Base-by-base conservation (phyloP, 2,888 invertebrate species). In the Osmoderma eremita region DNA sequence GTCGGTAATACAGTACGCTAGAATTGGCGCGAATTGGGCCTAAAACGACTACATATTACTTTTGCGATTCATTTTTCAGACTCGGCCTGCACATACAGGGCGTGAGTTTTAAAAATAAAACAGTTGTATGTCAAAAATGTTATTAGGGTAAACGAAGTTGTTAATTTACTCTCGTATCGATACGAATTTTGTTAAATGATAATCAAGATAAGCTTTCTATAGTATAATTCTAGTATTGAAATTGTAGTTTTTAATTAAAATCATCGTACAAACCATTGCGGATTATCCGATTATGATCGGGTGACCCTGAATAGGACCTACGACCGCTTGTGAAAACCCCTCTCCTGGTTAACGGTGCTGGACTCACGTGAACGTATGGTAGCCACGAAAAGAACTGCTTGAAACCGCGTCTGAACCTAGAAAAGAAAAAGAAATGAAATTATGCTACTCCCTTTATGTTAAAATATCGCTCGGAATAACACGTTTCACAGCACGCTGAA, bases 351-450 rank as follows among this genome's bases (percentile, higher is more conserved):
- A 93, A 80, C 0, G 89, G 87, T 67, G 90, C 89, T 1, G 89
- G 87, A 13, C 88, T 88, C 36, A 92, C 85, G 15, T 89, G 87
- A 20, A 94, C 89, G 76, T 89, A 90, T 2, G 92, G 92, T 76
- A 94, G 91, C 85, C 94, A 97, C 76, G 92, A 91, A 84, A 97
- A 96, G 81, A 95, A 92, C 81, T 94, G 92, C 78, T 93, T 92
- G 83, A 97, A 96, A 6, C 97, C 97, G 75, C 94, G 89, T 51
- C 97, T 89, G 83, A 97, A 97, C 81, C 97, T 96, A 83, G 17
- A 82, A 83, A 54, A 50, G n/a, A n/a, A n/a, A n/a, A n/a, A n/a
- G n/a, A 24, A 24, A 3, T 30, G 5, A 8, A 6, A 30, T 30
- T 30, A 8, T 30, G 30, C 2, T 30, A 30, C 10, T 30, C 10